A percentile compares a stretch with the other conserved stretches of the same genome.
These are phyloP conservation scores for Trachymyrmex cornetzi DNA, from an alignment of 1,140 invertebrate species.

Conservation along the genomic window DNA sequence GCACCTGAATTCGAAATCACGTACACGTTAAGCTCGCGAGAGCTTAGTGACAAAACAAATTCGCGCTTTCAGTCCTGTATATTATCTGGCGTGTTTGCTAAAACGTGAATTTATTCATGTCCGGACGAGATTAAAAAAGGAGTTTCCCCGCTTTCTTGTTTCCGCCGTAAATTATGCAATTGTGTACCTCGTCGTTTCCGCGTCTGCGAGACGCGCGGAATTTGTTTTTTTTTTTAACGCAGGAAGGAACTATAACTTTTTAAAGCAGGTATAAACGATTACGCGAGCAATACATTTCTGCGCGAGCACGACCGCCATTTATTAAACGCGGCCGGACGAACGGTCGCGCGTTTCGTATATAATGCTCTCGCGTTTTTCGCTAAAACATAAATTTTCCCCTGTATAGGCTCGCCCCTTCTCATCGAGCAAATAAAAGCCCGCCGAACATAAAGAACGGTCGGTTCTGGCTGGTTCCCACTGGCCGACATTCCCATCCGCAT, in stretches of 20 bases:
- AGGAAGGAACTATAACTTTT: slow-evolving; percentile 65
- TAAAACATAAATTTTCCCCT: slow-evolving; percentile 49
- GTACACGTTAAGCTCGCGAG: neutral
- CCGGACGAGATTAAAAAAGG: slow-evolving; percentile 54
- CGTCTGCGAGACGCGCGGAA: slow-evolving; percentile 10
- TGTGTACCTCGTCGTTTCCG: slow-evolving; percentile 46
- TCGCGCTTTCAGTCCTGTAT: slow-evolving; percentile 48
- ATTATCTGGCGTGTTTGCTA: slow-evolving; percentile 54
- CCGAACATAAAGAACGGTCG: slow-evolving; percentile 51
- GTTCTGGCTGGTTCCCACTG: slow-evolving; percentile 15
- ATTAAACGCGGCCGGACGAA: slow-evolving; percentile 45
- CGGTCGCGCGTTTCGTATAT: slow-evolving; percentile 13
- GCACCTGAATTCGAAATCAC: slow-evolving; percentile 23
- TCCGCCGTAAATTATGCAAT: slow-evolving; percentile 57
- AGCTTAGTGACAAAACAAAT: slow-evolving; percentile 46
- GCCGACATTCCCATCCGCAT: slow-evolving; percentile 39
- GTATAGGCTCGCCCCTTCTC: slow-evolving; percentile 23
- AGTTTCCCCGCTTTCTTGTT: slow-evolving; percentile 44
- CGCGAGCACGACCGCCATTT: slow-evolving; percentile 48
- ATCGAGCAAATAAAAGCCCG: slow-evolving; percentile 41
- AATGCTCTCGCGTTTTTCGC: slow-evolving; percentile 47
- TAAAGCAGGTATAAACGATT: slow-evolving; percentile 60
- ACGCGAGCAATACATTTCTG: slow-evolving; percentile 61
- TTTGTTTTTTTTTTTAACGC: slow-evolving; percentile 34
- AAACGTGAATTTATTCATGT: slow-evolving; percentile 54